These are phyloP conservation scores for Psittacula cyanocephala DNA, from an alignment of 2,113 vertebrate species.

Conservation along the genomic window DNA sequence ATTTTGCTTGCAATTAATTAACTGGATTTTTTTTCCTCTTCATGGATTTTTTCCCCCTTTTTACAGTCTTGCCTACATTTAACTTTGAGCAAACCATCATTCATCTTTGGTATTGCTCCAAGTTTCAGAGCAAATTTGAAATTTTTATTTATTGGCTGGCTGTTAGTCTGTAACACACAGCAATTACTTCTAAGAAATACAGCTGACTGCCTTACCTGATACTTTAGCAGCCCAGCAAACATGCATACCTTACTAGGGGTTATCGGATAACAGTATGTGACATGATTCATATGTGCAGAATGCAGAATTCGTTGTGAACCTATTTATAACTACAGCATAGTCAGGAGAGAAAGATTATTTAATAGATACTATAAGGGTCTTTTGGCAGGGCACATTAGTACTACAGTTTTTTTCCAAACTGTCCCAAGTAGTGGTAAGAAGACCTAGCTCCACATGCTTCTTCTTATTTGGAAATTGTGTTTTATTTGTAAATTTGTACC, in stretches of 20 bases:
- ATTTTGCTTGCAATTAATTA: background rate
- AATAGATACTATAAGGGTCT: slow-evolving; percentile 36
- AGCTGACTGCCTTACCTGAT: slow-evolving; percentile 25
- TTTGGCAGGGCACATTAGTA: slow-evolving; percentile 63
- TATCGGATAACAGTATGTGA: slow-evolving; percentile 57
- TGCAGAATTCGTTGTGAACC: slow-evolving; percentile 63
- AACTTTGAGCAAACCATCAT: slow-evolving; percentile 15
- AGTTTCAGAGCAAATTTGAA: slow-evolving; percentile 45
- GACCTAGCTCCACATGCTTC: background rate
- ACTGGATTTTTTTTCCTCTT: background rate
- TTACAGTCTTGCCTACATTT: background rate
- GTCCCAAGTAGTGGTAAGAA: background rate
- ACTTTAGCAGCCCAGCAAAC: slow-evolving; percentile 28
- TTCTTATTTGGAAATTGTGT: slow-evolving; percentile 40
- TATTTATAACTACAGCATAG: slow-evolving; percentile 55
- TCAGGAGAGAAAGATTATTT: slow-evolving; percentile 51
- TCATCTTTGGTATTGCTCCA: slow-evolving; percentile 32
- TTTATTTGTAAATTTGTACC: slow-evolving; percentile 45
- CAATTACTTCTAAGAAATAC: slow-evolving; percentile 40
- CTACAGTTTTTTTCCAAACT: slow-evolving; percentile 14
- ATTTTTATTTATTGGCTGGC: slow-evolving; percentile 53
- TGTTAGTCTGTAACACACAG: slow-evolving; percentile 14
- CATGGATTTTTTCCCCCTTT: background rate
- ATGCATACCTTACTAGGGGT: slow-evolving; percentile 50
- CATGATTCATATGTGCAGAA: slow-evolving; percentile 63